Base-by-base conservation (phyloP, 2,797 vertebrate genomes). In the Anisognathus igniventris region DNA sequence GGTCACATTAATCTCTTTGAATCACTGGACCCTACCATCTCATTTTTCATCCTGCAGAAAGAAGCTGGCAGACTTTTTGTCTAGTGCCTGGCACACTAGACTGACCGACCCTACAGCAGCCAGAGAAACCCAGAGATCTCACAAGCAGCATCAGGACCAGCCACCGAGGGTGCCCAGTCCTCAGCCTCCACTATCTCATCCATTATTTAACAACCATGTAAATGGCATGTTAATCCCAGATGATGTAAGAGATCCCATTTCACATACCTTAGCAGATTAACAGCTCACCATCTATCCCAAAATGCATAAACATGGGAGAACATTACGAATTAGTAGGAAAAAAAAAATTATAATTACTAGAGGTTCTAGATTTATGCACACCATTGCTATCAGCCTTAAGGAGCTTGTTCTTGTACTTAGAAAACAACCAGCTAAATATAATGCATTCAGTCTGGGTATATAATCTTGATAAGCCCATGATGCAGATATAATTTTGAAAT, bases 1-100 rank as follows among this genome's bases (percentile, higher is more conserved):
- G 78, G 68, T 75, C 65, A 83, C 92, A 89, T 88, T 88, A 85
- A 93, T 91, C 75, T 88, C 87, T 80, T 37, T 91, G 91, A 92
- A 76, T 92, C 86, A 53, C 81, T 76, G 78, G 87, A 80, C 90
- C 67, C 61, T 66, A 51, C 72, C 47, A 72, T 61, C 77, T 73
- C 86, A 66, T 94, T 95, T 94, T 91, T 88, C 75, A 82, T 91
- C 61, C 68, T 35, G 51, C 67, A 94, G 92, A 95, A 87, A 15
- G 80, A 68, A 83, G 57, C 64, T 67, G 83, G 81, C 80, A 45
- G 77, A 56, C 23, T 62, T 82, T 77, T 80, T 91, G 60, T 35
- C 28, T 53, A 6, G 47, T 51, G 62, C 73, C 62, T 95, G 86
- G 58, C 51, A 66, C 58, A 5, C 17, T 2, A 13, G 57, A 37